Base-by-base conservation (phyloP, 2,888 invertebrate genomes). In the Yponomeuta sedellus region DNA sequence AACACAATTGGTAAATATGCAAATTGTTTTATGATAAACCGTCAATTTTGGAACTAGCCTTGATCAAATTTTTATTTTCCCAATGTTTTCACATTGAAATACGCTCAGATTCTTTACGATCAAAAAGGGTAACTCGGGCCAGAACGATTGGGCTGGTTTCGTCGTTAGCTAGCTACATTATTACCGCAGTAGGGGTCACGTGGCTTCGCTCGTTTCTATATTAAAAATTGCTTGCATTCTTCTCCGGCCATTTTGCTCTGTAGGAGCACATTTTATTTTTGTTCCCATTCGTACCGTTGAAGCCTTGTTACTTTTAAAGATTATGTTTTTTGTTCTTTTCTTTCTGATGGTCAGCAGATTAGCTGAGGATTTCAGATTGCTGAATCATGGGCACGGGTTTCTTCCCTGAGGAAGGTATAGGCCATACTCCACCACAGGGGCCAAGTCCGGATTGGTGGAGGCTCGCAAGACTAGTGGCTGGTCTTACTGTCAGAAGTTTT, bases 221-320 rank as follows among this genome's bases (percentile, higher is more conserved):
- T 90, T 88, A 89, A 89, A 90, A 88, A 90, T 90, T 81, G 88
- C 88, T 87, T 85, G 85, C 85, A 88, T 90, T 89, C 87, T 82
- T 88, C 80, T 79, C 79, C 77, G 79, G 77, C 77, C 81, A 83
- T 78, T 84, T 82, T 84, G 84, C 84, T 83, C 82, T 83, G 82
- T 73, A 78, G 77, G 75, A 69, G 28, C 16, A 28, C 20, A 74
- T 73, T 74, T 74, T 81, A 79, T 83, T 83, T 83, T 83, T 80
- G 79, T 85, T 80, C 75, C 71, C 72, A 75, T 75, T 71, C 77
- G 74, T 73, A 75, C 78, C 44, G 44, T 75, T 75, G 77, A 73
- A 73, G 73, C 77, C 76, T 78, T 75, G 73, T 74, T 75, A 72
- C 73, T 73, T 75, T 73, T 73, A 74, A 76, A 76, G 77, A 78